These are phyloP conservation scores for Deilephila elpenor DNA, from an alignment of 2,888 invertebrate genomes.

Conservation along the genomic window DNA sequence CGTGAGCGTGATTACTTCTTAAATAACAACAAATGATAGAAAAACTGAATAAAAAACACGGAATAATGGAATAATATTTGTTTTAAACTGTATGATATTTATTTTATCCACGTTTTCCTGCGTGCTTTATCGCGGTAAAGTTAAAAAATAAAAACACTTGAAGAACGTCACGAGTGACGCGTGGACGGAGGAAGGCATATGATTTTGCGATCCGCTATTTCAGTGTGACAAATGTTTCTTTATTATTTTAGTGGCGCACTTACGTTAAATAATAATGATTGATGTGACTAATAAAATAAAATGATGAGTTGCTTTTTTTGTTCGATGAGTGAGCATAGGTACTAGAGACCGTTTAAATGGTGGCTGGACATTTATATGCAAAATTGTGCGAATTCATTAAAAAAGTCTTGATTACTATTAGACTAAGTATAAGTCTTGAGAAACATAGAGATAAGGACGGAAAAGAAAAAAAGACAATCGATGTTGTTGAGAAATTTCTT, in stretches of 20 bases:
- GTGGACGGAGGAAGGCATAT: background rate
- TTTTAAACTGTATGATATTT: slow-evolving; percentile 1
- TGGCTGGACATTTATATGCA: too few relatives aligned
- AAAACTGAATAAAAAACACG: slow-evolving; percentile 9
- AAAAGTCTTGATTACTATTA: too few relatives aligned
- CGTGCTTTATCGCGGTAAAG: slow-evolving; percentile 10
- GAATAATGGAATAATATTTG: slow-evolving; percentile 11
- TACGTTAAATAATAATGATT: background rate
- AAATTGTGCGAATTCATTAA: too few relatives aligned
- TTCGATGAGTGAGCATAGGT: too few relatives aligned
- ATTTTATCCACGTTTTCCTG: slow-evolving; percentile 6
- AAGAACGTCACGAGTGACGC: slow-evolving; percentile 10
- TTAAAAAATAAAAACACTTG: slow-evolving; percentile 3
- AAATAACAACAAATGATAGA: background rate
- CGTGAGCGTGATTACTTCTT: background rate
- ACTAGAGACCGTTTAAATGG: too few relatives aligned
- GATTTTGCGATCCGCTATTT: background rate
- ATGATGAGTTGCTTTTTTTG: too few relatives aligned
- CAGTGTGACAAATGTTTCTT: background rate
- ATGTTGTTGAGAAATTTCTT: too few relatives aligned
- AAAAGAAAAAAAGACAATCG: too few relatives aligned
- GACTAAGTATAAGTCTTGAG: too few relatives aligned
- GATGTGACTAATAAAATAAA: background rate
- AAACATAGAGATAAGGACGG: too few relatives aligned
- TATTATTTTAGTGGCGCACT: too few relatives aligned